Base-by-base conservation (phyloP, 2,888 invertebrate species). In the Lissocephala sabroskyi region DNA sequence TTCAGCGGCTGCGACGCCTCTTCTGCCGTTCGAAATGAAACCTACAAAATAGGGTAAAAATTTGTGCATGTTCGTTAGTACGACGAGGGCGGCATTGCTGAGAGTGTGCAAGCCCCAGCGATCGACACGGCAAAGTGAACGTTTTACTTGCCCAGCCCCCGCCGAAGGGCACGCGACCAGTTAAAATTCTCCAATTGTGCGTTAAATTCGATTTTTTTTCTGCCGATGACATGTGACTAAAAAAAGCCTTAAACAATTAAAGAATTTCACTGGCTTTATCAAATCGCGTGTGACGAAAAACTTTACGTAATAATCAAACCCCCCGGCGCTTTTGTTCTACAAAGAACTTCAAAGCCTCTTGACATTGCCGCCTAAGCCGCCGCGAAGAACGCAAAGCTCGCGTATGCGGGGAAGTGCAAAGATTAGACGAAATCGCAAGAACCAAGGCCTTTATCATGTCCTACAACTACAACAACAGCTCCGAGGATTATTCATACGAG, bases 41-140 rank as follows among this genome's bases (percentile, higher is more conserved):
- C 74, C 70, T 70, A 71, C 71, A 74, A 77, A 70, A 70, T 70
- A 70, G 70, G 77, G 77, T 71, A 71, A 66, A 77, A 56, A 77
- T 59, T 44, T 49, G 64, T 52, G 75, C 56, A 64, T 66, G 63
- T 49, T 66, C 59, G 71, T 74, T 77, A 71, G 71, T 71, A 70
- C 41, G 46, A 77, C 59, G 58, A 54, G 58, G 65, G 70, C 74
- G 54, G 49, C 67, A 42, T 65, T 54, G 63, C 70, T 57, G 49
- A 52, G 45, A 47, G 44, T 37, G 37, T 35, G 11, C 16, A 49
- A 44, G 23, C 52, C 45, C 52, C 53, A n/a, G n/a, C n/a, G 35
- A 16, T 9, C 59, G 65, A 62, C 45, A 44, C 45, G 23, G 17
- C 37, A 44, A 37, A 46, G 40, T 45, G 23, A 3, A 23, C 23